phyloP scores from a whole-genome alignment of 2,888 invertebrate genomes.

The Neoaliturus tenellus region DNA sequence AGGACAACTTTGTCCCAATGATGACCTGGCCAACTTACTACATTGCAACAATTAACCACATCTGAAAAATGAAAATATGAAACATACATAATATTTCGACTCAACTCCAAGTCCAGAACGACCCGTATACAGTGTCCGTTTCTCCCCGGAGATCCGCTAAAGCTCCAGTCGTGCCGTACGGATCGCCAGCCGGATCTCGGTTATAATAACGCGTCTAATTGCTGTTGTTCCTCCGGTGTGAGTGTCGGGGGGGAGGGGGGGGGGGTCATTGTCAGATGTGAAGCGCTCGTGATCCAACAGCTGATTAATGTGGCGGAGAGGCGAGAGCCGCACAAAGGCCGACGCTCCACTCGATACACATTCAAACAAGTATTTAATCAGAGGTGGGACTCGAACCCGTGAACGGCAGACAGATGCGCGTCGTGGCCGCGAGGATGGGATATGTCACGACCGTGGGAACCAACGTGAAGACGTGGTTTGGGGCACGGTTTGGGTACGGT shows the following conservation, averaged over 20 bases:
- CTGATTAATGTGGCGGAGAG: constrained; percentile 16
- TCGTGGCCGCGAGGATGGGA: not conserved
- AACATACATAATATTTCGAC: too few species aligned
- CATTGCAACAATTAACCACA: too few species aligned
- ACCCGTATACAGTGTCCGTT: too few species aligned
- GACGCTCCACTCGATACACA: constrained; percentile 3
- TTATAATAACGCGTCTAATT: not conserved
- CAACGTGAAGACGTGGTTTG: too few species aligned
- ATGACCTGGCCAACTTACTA: too few species aligned
- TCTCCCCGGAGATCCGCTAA: too few species aligned
- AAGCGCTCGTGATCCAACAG: not conserved
- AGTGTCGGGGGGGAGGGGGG: not conserved
- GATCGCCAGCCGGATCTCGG: not conserved
- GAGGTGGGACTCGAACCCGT: not conserved
- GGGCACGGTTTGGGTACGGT: too few species aligned
- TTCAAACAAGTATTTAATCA: constrained; percentile 33
- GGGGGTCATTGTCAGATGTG: not conserved
- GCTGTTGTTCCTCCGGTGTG: not conserved
- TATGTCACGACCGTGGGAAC: not conserved
- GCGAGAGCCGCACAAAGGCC: not conserved
- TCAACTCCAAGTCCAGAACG: too few species aligned
- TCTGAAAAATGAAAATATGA: too few species aligned
- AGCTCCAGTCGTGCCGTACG: too few species aligned
- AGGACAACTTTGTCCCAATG: too few species aligned
- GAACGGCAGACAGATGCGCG: constrained; percentile 1